Conservation (phyloP, 1,140 invertebrate genomes). For the Nomia melanderi region DNA sequence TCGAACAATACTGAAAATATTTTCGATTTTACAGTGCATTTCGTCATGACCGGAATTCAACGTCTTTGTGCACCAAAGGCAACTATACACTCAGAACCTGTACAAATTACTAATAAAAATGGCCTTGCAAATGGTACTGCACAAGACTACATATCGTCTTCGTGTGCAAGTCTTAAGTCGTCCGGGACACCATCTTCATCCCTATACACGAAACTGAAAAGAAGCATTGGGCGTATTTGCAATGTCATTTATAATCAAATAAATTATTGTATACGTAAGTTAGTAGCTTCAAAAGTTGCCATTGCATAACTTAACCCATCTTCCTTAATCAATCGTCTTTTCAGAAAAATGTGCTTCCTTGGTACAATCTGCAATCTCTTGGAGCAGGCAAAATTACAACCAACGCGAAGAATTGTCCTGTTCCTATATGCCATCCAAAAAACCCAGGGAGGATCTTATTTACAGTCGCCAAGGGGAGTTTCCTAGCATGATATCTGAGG, state of each 20-base stretch:
- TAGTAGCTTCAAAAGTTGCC: background rate
- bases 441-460: slow-evolving; percentile 63
- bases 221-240: slow-evolving; percentile 4
- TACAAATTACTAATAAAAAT: slow-evolving; percentile 29
- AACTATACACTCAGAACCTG: slow-evolving; percentile 2
- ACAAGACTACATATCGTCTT: slow-evolving; percentile 30
- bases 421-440: slow-evolving; percentile 71
- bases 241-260: slow-evolving; percentile 34
- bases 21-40: slow-evolving; percentile 70
- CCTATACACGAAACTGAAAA: slow-evolving; percentile 6
- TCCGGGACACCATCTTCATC: background rate
- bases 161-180: background rate
- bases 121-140: slow-evolving; percentile 23
- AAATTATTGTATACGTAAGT: slow-evolving; percentile 59
- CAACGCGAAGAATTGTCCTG: slow-evolving; percentile 73
- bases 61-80: slow-evolving; percentile 55
- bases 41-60: slow-evolving; percentile 69
- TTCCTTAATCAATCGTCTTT: too few relatives aligned
- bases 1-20: slow-evolving; percentile 17
- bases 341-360: slow-evolving; percentile 43
- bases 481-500: slow-evolving; percentile 60
- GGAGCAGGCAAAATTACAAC: slow-evolving; percentile 53
- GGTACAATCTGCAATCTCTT: slow-evolving; percentile 52
- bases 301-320: background rate
- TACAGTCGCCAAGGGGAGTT: slow-evolving; percentile 32